Evolutionary conservation across 2,797 vertebrate species (phyloP).

Genomic region (Neostethus bicornis): DNA sequence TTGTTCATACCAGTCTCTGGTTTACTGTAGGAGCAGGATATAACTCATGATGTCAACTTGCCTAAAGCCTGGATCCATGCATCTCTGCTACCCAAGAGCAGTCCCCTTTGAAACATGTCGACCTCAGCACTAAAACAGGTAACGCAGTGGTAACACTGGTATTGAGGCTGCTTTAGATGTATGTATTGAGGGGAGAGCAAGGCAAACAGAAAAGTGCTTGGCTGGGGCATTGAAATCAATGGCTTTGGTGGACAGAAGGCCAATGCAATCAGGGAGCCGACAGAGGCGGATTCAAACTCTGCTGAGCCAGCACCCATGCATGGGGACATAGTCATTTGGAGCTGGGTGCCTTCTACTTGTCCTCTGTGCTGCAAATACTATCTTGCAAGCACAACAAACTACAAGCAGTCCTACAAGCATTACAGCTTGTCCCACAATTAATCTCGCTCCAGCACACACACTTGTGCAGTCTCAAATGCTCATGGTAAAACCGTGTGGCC

Average conservation of each 20-base stretch:
- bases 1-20: constrained; percentile 38
- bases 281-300: constrained; percentile 71
- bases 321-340: constrained; percentile 64
- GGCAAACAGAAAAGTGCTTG: constrained; percentile 65
- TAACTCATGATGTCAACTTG: constrained; percentile 61
- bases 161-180: constrained; percentile 51
- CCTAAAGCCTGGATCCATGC: constrained; percentile 31
- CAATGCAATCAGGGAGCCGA: constrained; percentile 80
- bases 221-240: constrained; percentile 76
- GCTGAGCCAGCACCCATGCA: constrained; percentile 78
- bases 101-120: constrained; percentile 62
- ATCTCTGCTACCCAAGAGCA: constrained; percentile 35
- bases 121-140: constrained; percentile 63
- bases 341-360: constrained; percentile 69
- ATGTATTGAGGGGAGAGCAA: constrained; percentile 56
- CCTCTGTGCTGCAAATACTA: constrained; percentile 62
- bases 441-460: constrained; percentile 51
- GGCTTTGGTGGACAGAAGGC: constrained; percentile 75
- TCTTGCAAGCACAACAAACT: constrained; percentile 59
- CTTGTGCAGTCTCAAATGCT: constrained; percentile 24
- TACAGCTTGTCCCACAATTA: constrained; percentile 48
- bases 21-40: constrained; percentile 43
- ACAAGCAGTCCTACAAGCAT: constrained; percentile 42
- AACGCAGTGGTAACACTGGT: constrained; percentile 47
- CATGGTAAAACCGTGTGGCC: constrained; percentile 36